Percentiles rank a stretch among this genome's conserved stretches.
Conservation (phyloP, 2,888 invertebrate genomes). For the Erebia aethiops region DNA sequence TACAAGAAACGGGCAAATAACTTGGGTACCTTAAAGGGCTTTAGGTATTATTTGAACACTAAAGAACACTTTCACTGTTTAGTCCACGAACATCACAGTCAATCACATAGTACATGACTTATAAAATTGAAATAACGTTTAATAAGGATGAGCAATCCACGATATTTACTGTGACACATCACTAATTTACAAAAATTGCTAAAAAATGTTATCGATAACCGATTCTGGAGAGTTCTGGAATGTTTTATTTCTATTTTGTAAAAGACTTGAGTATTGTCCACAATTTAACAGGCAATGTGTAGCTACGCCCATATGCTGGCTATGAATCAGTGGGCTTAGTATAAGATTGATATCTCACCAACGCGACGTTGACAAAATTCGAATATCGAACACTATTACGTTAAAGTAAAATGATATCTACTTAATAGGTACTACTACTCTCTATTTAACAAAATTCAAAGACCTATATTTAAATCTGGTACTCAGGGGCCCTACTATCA, state of each 20-base stretch:
- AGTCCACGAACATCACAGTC: background rate
- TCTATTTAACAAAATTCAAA: no score
- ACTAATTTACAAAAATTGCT: background rate
- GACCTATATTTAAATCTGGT: no score
- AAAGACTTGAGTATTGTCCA: background rate
- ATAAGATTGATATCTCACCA: no score
- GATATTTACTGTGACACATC: background rate
- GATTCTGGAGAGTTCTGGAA: background rate
- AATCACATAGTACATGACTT: background rate
- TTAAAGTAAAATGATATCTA: no score
- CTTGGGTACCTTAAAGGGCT: background rate
- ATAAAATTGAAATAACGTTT: background rate
- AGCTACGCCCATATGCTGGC: conserved; percentile 30
- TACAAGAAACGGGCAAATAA: no score
- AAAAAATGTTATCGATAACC: background rate
- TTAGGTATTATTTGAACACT: no score
- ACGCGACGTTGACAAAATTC: no score
- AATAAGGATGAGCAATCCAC: background rate
- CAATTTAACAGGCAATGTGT: conserved; percentile 24
- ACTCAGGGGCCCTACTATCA: no score
- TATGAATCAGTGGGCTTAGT: conserved; percentile 30
- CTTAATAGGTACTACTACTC: no score
- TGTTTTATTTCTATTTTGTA: background rate
- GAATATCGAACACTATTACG: no score
- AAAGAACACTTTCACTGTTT: no score